Evolutionary conservation across 1,140 invertebrate species (phyloP).

Genomic region (Caenorhabditis tropicalis): DNA sequence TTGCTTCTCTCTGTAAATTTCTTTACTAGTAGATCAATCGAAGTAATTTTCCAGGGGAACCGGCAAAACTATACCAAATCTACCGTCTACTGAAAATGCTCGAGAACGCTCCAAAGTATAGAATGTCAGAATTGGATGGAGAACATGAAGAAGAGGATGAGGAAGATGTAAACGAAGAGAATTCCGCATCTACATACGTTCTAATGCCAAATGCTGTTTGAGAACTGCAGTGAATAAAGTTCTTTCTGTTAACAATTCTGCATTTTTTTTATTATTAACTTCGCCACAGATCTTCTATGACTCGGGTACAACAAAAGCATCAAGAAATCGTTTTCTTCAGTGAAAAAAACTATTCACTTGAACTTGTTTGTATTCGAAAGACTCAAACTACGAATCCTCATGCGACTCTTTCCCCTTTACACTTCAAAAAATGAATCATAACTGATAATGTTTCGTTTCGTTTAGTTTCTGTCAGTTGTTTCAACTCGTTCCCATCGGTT

Average conservation of each 20-base stretch:
- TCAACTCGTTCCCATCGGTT: neutral
- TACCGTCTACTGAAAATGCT: neutral
- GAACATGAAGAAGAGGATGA: neutral
- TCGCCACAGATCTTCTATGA: no score
- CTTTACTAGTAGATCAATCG: neutral
- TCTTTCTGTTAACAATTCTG: no score
- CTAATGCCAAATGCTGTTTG: no score
- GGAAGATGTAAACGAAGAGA: neutral
- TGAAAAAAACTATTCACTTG: neutral
- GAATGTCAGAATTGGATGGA: neutral
- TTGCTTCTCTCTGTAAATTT: neutral
- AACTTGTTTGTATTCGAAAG: neutral
- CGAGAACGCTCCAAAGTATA: neutral
- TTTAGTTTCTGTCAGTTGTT: neutral
- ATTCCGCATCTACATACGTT: neutral
- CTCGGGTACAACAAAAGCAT: no score
- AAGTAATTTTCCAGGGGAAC: neutral
- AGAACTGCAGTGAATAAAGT: no score
- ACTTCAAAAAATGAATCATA: neutral
- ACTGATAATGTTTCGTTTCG: neutral
- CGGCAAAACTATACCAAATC: neutral
- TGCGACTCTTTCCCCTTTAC: neutral
- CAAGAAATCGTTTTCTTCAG: neutral
- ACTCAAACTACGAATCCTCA: no score
- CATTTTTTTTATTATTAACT: no score